Evolutionary conservation across 2,797 vertebrate genomes (phyloP).

Genomic region (Nannoperca australis): DNA sequence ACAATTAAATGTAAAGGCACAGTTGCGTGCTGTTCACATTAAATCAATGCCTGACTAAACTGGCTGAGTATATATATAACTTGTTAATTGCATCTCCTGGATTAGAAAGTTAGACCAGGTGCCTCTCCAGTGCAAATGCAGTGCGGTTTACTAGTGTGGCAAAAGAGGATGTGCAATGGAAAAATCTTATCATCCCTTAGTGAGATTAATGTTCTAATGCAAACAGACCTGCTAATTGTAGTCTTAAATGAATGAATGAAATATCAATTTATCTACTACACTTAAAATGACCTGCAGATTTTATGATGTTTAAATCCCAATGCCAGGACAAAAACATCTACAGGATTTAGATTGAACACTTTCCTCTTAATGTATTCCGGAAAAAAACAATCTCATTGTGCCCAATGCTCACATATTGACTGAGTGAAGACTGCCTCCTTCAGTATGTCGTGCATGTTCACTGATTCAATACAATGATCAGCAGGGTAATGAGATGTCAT

Average conservation of each 20-base stretch:
- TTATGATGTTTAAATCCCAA: conserved; percentile 1
- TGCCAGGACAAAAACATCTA: conserved; percentile 1
- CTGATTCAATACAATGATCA: conserved; percentile 45
- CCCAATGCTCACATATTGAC: conserved; percentile 36
- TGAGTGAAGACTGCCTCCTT: conserved; percentile 11
- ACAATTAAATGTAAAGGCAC: neutral
- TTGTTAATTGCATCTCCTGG: neutral
- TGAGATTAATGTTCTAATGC: neutral
- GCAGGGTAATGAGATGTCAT: conserved; percentile 44
- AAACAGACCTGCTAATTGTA: neutral
- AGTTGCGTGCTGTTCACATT: neutral
- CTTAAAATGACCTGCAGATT: conserved; percentile 1
- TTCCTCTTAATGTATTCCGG: conserved; percentile 13
- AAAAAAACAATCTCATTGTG: conserved; percentile 13
- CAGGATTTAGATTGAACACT: neutral
- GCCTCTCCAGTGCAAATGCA: neutral
- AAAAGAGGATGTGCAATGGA: conserved; percentile 8
- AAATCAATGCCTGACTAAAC: neutral
- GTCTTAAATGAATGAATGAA: neutral
- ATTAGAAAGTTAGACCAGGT: neutral
- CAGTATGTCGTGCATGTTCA: conserved; percentile 20
- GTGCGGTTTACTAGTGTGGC: neutral
- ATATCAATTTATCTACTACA: neutral
- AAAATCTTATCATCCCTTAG: neutral
- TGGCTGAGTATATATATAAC: neutral